Evolutionary conservation across 2,888 invertebrate genomes (phyloP).

Genomic region (Taenaris catops): DNA sequence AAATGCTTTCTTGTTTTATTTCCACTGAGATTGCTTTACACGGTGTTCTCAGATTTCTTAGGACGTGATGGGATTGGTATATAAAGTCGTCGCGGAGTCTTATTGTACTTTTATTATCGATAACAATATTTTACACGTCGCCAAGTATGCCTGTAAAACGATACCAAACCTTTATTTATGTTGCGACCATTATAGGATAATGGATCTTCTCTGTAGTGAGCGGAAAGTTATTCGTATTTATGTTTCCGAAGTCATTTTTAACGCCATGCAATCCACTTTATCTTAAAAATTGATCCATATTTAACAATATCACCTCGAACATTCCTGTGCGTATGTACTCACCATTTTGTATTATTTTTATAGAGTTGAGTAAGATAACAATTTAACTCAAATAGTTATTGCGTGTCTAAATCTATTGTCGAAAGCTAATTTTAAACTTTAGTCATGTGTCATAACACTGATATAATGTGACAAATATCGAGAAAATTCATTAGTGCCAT

Average conservation of each 20-base stretch:
- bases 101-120: constrained; percentile 65
- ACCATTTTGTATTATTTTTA: no score
- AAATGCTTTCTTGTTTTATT: constrained; percentile 66
- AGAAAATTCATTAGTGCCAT: no score
- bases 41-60: constrained; percentile 66
- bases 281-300: constrained; percentile 6
- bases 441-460: no score
- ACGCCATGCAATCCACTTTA: constrained; percentile 3
- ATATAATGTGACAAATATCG: no score
- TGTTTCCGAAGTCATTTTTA: constrained; percentile 4
- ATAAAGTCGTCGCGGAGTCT: constrained; percentile 54
- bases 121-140: constrained; percentile 74
- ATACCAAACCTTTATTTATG: constrained; percentile 57
- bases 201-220: constrained; percentile 43
- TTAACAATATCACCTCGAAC: no score
- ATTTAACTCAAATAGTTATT: no score
- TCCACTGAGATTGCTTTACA: constrained; percentile 61
- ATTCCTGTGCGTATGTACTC: no score
- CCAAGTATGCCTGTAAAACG: constrained; percentile 57
- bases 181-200: constrained; percentile 27
- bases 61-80: constrained; percentile 66
- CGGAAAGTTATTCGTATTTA: constrained; percentile 19
- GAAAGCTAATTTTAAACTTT: no score
- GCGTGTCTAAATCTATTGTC: no score
- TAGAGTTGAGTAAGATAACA: no score